Evolutionary conservation across 2,888 invertebrate genomes (phyloP).

Genomic region (Loripinus fragilis): DNA sequence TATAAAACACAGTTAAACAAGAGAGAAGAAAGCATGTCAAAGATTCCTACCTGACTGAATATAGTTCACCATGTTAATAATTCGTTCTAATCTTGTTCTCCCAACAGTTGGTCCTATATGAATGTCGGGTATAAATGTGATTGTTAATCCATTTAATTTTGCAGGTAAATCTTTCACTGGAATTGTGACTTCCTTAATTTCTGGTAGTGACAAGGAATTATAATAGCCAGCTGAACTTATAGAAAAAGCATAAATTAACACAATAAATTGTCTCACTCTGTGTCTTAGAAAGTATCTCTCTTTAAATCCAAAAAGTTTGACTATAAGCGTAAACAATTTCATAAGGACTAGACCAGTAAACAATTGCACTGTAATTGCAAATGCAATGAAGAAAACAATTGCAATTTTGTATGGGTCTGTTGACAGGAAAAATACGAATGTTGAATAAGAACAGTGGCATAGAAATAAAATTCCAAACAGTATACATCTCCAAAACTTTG

Average conservation of each 20-base stretch:
- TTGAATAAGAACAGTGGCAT: constrained; percentile 63
- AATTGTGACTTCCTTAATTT: constrained; percentile 65
- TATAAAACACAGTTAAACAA: no score
- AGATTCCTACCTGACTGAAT: constrained; percentile 82
- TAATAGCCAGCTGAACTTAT: constrained; percentile 64
- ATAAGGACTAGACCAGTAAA: constrained; percentile 51
- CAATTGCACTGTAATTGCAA: constrained; percentile 66
- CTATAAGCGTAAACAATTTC: constrained; percentile 32
- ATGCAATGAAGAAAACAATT: constrained; percentile 56
- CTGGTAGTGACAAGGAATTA: constrained; percentile 65
- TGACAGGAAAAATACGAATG: constrained; percentile 64
- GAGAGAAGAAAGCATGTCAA: no score
- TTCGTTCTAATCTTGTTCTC: constrained; percentile 69
- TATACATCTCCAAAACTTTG: constrained; percentile 47
- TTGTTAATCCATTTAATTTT: constrained; percentile 72
- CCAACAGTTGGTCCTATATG: constrained; percentile 84
- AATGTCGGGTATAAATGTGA: constrained; percentile 83
- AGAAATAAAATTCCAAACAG: constrained; percentile 51
- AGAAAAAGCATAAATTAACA: constrained; percentile 58
- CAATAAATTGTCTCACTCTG: constrained; percentile 37
- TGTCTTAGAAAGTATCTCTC: not conserved
- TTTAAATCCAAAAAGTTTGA: constrained; percentile 21
- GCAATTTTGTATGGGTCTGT: constrained; percentile 64
- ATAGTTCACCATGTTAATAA: constrained; percentile 80
- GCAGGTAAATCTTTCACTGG: constrained; percentile 71